Evolutionary conservation across 2,113 vertebrate species (phyloP), one percentile per base, ranked within the genome.

Genomic region (Aspidoscelis tigris): DNA sequence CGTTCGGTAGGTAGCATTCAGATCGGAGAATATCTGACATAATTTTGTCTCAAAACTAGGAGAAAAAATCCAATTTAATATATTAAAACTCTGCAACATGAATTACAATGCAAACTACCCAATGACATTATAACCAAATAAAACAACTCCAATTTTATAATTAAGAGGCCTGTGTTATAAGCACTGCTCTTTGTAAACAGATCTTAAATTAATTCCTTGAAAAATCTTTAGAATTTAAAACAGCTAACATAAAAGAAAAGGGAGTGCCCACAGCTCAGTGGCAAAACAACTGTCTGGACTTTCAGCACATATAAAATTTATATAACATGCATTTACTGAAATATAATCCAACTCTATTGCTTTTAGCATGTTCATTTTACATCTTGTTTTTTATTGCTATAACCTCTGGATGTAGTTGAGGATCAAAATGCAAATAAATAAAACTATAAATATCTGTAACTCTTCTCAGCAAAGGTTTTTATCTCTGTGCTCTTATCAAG

Each of bases 21-120:
- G 97, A 95, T 99, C 98, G 86, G 99, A 97, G 92, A 98, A 99
- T 94, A 99, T 97, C 97, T 99, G 99, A 95, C 97, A 97, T 89
- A 99, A 97, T 91, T 99, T 99, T 91, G 96, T 95, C 96, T 99
- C 98, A 97, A 99, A 99, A 96, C 99, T 99, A 96, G 92, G 92
- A 94, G 87, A 94, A 94, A 80, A 95, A 90, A 61, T 9, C 12
- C 58, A 16, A 82, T 90, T 93, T 89, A 92, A 95, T 92, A 90
- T 87, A 89, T 94, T 78, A 92, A 66, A 73, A 93, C 84, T 89
- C 81, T 0, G 0, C 85, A 91, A 86, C 33, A 81, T 26, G 39
- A 78, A 21, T 47, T 77, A 53, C 18, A 79, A 33, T 41, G 39
- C 18, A 66, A 68, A 58, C 41, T 69, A 79, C 4, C 18, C 39